Evolutionary conservation across 2,113 vertebrate genomes (phyloP).

Genomic region (Amblyornis subalaris): DNA sequence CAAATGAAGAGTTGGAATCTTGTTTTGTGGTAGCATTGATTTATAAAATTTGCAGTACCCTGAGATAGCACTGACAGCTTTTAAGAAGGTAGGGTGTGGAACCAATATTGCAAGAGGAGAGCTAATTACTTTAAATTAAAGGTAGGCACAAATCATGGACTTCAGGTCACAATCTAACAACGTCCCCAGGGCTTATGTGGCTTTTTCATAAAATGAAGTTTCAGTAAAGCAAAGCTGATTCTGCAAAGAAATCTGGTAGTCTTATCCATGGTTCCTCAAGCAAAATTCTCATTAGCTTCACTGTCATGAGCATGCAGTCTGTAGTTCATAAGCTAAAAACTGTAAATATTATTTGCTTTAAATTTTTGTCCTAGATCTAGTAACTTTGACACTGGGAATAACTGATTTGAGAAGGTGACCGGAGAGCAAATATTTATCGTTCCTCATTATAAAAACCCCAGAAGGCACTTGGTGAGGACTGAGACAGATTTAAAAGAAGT

Average conservation of each 20-base stretch:
- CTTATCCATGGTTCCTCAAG: background rate
- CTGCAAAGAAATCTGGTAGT: background rate
- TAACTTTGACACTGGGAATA: background rate
- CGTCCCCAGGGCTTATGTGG: background rate
- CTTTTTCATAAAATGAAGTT: conserved; percentile 12
- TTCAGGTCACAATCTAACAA: background rate
- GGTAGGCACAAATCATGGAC: background rate
- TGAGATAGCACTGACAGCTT: background rate
- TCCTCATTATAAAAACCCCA: background rate
- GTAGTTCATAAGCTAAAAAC: background rate
- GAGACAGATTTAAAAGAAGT: background rate
- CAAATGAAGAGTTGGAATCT: background rate
- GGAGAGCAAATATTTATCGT: background rate
- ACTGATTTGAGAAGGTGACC: background rate
- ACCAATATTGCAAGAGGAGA: background rate
- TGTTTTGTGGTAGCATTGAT: background rate
- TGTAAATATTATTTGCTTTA: background rate
- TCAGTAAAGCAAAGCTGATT: background rate
- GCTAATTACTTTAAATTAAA: conserved; percentile 1
- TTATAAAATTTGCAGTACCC: background rate
- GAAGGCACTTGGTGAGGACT: background rate
- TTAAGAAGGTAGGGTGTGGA: background rate
- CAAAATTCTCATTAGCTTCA: conserved; percentile 20
- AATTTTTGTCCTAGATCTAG: background rate
- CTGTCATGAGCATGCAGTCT: background rate